phyloP scores from a whole-genome alignment of 2,888 invertebrate genomes.

The Lepeophtheirus nordmannii region DNA sequence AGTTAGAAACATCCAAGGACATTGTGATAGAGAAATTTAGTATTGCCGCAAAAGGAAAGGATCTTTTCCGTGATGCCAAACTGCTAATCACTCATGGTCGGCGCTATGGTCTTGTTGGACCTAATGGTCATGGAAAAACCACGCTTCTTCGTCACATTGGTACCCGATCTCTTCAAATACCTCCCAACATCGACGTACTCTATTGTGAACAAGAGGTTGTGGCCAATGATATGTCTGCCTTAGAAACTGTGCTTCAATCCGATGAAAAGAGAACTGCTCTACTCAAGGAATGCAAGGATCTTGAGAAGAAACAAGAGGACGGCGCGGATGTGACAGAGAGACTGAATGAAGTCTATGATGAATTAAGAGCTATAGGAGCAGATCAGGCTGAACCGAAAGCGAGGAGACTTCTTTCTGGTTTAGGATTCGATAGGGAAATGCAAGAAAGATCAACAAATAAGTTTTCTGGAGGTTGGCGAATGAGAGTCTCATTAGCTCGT shows the following conservation, averaged over 20 bases:
- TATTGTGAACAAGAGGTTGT: constrained; percentile 93
- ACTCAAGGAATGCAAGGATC: constrained; percentile 60
- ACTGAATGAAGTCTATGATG: constrained; percentile 64
- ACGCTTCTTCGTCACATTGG: constrained; percentile 85
- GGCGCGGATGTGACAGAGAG: constrained; percentile 62
- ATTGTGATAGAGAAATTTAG: constrained; percentile 92
- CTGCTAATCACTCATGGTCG: constrained; percentile 80
- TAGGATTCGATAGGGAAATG: constrained; percentile 64
- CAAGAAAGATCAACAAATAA: constrained; percentile 63
- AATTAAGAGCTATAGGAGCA: constrained; percentile 86
- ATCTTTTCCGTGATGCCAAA: constrained; percentile 88
- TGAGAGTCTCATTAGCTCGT: constrained; percentile 92
- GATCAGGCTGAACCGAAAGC: constrained; percentile 96
- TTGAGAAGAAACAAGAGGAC: constrained; percentile 56
- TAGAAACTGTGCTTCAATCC: constrained; percentile 79
- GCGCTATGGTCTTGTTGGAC: constrained; percentile 85
- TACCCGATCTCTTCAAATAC: constrained; percentile 74
- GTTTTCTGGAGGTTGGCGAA: constrained; percentile 80
- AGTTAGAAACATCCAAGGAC: constrained; percentile 81
- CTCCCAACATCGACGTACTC: constrained; percentile 85
- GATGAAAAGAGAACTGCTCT: constrained; percentile 73
- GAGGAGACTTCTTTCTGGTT: constrained; percentile 83
- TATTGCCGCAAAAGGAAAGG: constrained; percentile 91
- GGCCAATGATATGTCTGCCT: constrained; percentile 81
- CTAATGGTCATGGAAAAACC: constrained; percentile 97